phyloP scores from a whole-genome alignment of 2,888 invertebrate genomes.

The Gonocerus acuteangulatus region DNA sequence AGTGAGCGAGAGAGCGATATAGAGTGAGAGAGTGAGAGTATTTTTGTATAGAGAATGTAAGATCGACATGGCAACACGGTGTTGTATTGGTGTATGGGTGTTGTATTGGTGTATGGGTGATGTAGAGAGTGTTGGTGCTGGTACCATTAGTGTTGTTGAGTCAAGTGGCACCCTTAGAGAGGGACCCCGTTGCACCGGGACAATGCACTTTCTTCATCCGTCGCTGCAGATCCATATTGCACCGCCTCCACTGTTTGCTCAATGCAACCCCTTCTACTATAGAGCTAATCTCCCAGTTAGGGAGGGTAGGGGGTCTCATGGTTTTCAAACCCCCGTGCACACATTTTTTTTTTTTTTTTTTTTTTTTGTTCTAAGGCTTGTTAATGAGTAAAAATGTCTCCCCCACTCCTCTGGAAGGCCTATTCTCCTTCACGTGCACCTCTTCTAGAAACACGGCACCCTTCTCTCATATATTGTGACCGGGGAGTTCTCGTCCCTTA shows the following conservation, averaged over 20 bases:
- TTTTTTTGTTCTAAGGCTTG: constrained; percentile 1
- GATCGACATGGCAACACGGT: no score
- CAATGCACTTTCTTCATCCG: constrained; percentile 11
- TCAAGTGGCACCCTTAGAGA: constrained; percentile 24
- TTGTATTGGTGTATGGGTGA: constrained; percentile 10
- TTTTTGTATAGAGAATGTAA: no score
- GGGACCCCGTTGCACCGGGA: background rate
- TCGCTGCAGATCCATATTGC: background rate
- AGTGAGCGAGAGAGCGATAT: background rate
- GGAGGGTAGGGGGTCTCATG: background rate
- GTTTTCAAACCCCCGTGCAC: background rate
- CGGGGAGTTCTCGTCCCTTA: constrained; percentile 19
- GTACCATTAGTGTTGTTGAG: constrained; percentile 25
- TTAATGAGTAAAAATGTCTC: constrained; percentile 23
- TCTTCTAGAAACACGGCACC: constrained; percentile 30
- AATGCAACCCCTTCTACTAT: constrained; percentile 18
- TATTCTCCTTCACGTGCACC: constrained; percentile 28
- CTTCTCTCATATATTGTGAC: constrained; percentile 19
- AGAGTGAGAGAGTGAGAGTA: background rate
- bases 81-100: no score
- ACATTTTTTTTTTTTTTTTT: constrained; percentile 2
- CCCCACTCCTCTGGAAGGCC: background rate
- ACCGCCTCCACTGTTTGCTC: constrained; percentile 5
- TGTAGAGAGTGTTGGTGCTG: background rate
- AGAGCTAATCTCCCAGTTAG: constrained; percentile 25